Conservation (phyloP, 2,113 vertebrate genomes). For the Poeciliopsis retropinna region DNA sequence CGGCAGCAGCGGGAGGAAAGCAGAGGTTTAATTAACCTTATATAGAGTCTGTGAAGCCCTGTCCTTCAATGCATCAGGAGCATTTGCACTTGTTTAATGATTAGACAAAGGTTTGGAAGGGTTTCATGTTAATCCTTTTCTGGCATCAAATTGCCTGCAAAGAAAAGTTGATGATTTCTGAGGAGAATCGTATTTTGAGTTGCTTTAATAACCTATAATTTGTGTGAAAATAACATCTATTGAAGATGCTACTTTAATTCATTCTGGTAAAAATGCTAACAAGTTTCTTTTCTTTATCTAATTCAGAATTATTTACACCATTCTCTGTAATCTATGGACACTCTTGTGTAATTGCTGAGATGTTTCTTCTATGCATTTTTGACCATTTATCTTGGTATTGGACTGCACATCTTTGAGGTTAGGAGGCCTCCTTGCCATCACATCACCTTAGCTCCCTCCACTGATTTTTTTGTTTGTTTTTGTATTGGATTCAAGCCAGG, state of each 20-base stretch:
- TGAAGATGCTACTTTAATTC: no score
- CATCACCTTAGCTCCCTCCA: background rate
- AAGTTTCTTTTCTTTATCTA: background rate
- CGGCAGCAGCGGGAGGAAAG: background rate
- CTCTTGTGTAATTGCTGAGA: background rate
- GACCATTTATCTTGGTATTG: background rate
- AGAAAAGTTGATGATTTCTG: background rate
- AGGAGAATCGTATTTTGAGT: no score
- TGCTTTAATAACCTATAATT: no score
- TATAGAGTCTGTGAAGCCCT: background rate
- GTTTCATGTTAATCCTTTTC: background rate
- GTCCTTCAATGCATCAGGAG: background rate
- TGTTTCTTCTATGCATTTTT: background rate
- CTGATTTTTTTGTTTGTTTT: no score
- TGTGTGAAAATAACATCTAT: no score
- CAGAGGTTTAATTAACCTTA: conserved; percentile 5
- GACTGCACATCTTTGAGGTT: background rate
- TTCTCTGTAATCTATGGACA: background rate
- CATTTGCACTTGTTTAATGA: background rate
- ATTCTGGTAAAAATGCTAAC: background rate
- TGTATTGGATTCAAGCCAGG: background rate
- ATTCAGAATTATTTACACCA: background rate
- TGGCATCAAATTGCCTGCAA: background rate
- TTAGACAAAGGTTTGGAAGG: background rate
- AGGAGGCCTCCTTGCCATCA: background rate